A percentile compares a stretch with the other conserved stretches of the same genome.
Conservation (phyloP, 2,797 vertebrate species). For the Balearica regulorum region DNA sequence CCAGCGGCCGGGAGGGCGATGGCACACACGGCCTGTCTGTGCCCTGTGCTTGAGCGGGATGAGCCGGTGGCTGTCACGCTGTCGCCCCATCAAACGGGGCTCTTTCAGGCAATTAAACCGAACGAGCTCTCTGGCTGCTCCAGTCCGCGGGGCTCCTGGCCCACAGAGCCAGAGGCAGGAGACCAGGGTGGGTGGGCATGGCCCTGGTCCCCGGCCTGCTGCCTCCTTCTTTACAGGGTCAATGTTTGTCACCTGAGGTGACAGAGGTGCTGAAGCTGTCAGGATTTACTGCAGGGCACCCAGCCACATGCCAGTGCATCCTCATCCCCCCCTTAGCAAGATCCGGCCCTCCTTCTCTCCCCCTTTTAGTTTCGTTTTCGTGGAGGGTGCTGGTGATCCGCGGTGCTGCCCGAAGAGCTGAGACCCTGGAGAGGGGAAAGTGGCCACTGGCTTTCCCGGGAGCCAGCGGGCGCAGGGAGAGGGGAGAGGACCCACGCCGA, state of each 20-base stretch:
- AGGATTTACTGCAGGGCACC: background rate
- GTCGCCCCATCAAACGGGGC: background rate
- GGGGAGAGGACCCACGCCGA: accelerated
- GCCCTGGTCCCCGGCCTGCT: background rate
- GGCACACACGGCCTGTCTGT: background rate
- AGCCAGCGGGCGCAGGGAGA: background rate
- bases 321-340: accelerated
- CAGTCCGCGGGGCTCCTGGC: accelerated
- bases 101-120: background rate
- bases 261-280: background rate
- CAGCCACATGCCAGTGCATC: background rate
- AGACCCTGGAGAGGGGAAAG: accelerated
- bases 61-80: background rate
- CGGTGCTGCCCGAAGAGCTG: background rate
- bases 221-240: background rate
- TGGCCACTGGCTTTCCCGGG: accelerated
- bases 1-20: background rate
- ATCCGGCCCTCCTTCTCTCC: background rate
- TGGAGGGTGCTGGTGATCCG: background rate
- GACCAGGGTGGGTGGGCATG: background rate
- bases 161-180: background rate
- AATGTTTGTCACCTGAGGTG: background rate
- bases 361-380: accelerated
- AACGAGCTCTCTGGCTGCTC: background rate
- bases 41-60: background rate